Conservation (phyloP, 1,140 invertebrate genomes). For the Drosophila baimaii region DNA sequence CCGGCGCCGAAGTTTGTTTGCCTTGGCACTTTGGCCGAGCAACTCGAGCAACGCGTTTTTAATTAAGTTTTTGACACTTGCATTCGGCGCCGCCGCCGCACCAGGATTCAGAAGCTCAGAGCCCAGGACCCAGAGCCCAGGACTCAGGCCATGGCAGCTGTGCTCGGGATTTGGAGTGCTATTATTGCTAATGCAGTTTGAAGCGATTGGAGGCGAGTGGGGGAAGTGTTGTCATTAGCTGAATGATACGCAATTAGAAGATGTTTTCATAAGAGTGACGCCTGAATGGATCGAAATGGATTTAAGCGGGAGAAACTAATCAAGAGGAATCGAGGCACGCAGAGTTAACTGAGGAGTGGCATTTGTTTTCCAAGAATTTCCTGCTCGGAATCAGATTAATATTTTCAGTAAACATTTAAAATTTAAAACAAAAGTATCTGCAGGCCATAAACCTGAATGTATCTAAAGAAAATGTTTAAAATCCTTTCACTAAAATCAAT, state of each 20-base stretch:
- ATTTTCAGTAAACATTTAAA: not conserved
- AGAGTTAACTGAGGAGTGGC: not conserved
- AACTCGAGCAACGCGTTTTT: conserved; percentile 70
- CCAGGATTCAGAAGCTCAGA: conserved; percentile 7
- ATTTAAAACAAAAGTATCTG: not conserved
- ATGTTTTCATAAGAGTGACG: conserved; percentile 23
- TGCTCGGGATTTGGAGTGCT: conserved; percentile 25
- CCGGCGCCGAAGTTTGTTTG: conserved; percentile 55
- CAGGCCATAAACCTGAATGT: too few species aligned
- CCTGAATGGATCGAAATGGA: conserved; percentile 10
- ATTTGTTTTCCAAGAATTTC: not conserved
- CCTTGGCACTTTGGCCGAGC: conserved; percentile 52
- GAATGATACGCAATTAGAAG: conserved; percentile 32
- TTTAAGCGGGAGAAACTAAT: not conserved
- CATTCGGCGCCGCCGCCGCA: conserved; percentile 47
- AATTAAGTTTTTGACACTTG: conserved; percentile 82
- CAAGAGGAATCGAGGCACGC: not conserved
- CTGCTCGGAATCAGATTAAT: not conserved
- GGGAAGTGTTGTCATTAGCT: conserved; percentile 25
- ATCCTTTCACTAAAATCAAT: not conserved
- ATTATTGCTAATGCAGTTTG: conserved; percentile 54
- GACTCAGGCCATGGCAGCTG: conserved; percentile 2
- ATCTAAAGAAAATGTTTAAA: too few species aligned
- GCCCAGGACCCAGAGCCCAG: not conserved
- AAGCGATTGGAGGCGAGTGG: conserved; percentile 32